phyloP scores from a whole-genome alignment of 2,797 vertebrate genomes.

The Potorous gilbertii region DNA sequence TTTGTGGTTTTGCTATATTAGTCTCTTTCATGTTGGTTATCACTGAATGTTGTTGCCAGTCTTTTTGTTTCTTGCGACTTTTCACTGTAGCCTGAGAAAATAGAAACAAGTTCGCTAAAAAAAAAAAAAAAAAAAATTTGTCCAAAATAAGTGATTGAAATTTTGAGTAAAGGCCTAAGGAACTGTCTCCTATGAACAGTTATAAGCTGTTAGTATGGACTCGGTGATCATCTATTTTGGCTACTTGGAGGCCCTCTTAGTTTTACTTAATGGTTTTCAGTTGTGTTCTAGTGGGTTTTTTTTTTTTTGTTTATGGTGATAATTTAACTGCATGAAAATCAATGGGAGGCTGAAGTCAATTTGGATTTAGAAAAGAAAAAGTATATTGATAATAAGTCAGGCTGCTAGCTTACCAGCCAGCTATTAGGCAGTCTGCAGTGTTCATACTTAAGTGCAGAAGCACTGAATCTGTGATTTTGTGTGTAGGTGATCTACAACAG shows the following conservation, averaged over 20 bases:
- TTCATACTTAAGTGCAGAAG: neutral
- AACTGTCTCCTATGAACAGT: neutral
- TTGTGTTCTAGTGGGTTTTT: neutral
- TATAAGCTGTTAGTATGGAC: neutral
- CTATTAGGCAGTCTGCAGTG: neutral
- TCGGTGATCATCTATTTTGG: neutral
- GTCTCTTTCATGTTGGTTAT: slow-evolving; percentile 22
- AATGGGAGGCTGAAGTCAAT: neutral
- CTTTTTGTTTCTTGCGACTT: slow-evolving; percentile 13
- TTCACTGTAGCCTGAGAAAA: slow-evolving; percentile 28
- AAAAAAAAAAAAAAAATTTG: neutral
- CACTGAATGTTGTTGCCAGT: slow-evolving; percentile 12
- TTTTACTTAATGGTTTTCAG: neutral
- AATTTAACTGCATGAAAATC: slow-evolving; percentile 8
- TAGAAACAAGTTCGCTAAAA: slow-evolving; percentile 11
- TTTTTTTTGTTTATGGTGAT: neutral
- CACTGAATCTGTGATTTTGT: neutral
- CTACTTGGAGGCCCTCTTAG: neutral
- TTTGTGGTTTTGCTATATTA: neutral
- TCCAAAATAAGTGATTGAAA: slow-evolving; percentile 29
- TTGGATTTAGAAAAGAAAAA: neutral
- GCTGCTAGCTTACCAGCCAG: neutral
- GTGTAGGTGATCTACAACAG: neutral
- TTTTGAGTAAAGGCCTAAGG: neutral
- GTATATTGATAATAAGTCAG: neutral